Percentiles rank a stretch among this genome's conserved stretches.
These are phyloP conservation scores for Rousettus leschenaultii DNA, from an alignment of 2,113 vertebrate species.

Conservation along the genomic window DNA sequence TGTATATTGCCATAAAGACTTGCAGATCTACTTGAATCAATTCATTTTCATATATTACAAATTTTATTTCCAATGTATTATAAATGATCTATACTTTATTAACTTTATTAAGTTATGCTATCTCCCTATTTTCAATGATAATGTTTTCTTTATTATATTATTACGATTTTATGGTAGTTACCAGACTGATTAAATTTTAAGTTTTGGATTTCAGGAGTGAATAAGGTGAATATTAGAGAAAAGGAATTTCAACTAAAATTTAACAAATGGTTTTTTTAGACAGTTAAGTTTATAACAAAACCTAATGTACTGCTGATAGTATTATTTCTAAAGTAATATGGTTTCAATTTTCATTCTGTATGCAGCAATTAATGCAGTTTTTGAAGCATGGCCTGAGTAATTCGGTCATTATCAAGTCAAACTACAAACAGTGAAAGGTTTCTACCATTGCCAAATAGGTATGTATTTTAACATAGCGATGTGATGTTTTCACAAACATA, in stretches of 20 bases:
- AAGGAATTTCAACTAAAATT: background rate
- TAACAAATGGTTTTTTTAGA: background rate
- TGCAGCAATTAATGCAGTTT: constrained; percentile 11
- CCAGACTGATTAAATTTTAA: background rate
- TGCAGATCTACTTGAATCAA: background rate
- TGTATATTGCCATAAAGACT: background rate
- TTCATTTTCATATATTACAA: background rate
- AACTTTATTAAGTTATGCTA: constrained; percentile 4
- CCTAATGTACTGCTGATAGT: background rate
- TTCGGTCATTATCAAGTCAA: constrained; percentile 18
- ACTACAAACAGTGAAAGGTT: constrained; percentile 31
- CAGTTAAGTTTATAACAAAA: constrained; percentile 17
- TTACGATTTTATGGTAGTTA: constrained; percentile 39
- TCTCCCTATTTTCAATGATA: constrained; percentile 14
- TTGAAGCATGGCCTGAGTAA: constrained; percentile 54
- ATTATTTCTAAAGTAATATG: constrained; percentile 43
- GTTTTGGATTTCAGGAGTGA: constrained; percentile 18
- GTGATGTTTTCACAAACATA: background rate
- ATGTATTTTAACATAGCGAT: constrained; percentile 40
- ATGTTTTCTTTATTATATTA: constrained; percentile 17
- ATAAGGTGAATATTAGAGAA: constrained; percentile 12
- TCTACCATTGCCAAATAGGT: constrained; percentile 21
- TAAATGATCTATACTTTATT: background rate
- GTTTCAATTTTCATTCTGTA: constrained; percentile 50
- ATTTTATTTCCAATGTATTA: constrained; percentile 24